Percentiles rank a stretch among this genome's conserved stretches.
These are phyloP conservation scores for Mythimna albipuncta DNA, from an alignment of 2,888 invertebrate species.

Conservation along the genomic window DNA sequence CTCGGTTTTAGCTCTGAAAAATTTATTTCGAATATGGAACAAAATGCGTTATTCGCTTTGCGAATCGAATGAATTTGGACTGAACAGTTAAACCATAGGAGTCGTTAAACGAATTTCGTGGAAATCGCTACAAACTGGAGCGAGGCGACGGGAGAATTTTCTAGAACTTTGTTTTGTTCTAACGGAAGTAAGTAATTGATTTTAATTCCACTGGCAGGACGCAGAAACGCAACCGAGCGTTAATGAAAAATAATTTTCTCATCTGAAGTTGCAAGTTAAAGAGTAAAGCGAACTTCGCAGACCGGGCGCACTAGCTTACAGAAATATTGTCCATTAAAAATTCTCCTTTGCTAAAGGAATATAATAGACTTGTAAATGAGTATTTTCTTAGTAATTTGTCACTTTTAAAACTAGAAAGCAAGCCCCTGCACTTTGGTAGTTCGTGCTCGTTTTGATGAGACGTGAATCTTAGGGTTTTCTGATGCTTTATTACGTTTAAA, in stretches of 20 bases:
- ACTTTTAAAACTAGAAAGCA: conserved; percentile 43
- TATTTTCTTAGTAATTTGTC: conserved; percentile 55
- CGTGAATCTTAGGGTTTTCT: conserved; percentile 33
- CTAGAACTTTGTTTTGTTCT: conserved; percentile 80
- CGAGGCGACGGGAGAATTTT: conserved; percentile 70
- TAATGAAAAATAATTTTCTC: conserved; percentile 88
- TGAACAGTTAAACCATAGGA: conserved; percentile 60
- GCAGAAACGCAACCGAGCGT: conserved; percentile 81
- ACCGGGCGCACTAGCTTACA: conserved; percentile 63
- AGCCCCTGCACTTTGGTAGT: conserved; percentile 33
- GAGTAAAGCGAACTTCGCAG: conserved; percentile 68
- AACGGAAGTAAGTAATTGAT: conserved; percentile 83
- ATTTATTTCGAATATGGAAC: conserved; percentile 20
- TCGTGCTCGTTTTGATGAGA: conserved; percentile 29
- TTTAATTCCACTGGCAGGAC: conserved; percentile 83
- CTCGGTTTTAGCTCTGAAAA: conserved; percentile 15
- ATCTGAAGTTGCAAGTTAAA: conserved; percentile 81
- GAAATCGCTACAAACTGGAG: conserved; percentile 73
- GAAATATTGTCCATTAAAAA: conserved; percentile 79
- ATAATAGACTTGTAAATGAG: conserved; percentile 65
- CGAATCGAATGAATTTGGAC: conserved; percentile 62
- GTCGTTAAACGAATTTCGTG: conserved; percentile 69
- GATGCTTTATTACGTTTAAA: conserved; percentile 41
- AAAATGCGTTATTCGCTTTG: conserved; percentile 49
- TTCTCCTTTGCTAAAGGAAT: conserved; percentile 66